These are phyloP conservation scores for Halictus rubicundus DNA, from an alignment of 1,140 invertebrate species.

Conservation along the genomic window DNA sequence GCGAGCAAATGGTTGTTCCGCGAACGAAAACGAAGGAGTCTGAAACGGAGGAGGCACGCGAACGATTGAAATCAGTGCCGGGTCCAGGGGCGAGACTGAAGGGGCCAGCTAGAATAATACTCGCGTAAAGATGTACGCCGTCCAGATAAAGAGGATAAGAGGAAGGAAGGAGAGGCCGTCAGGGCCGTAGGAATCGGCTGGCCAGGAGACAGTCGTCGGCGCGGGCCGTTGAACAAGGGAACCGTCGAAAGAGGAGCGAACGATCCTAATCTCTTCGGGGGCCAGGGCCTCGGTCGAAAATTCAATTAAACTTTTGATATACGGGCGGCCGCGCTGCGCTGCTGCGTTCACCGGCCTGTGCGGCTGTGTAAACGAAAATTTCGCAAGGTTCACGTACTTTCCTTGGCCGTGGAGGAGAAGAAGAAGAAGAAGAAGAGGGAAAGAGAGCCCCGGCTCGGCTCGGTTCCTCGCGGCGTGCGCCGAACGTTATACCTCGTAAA, in stretches of 20 bases:
- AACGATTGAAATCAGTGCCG: neutral
- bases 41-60: neutral
- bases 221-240: slow-evolving; percentile 1
- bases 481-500: slow-evolving; percentile 69
- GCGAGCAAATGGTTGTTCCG: neutral
- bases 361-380: slow-evolving; percentile 81
- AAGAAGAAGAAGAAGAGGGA: slow-evolving; percentile 16
- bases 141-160: slow-evolving; percentile 48
- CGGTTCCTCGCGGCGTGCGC: neutral
- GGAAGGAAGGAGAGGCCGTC: slow-evolving; percentile 6
- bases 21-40: neutral
- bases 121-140: slow-evolving; percentile 32
- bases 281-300: slow-evolving; percentile 72
- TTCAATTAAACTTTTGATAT: slow-evolving; percentile 82
- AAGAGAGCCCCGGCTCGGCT: too few species aligned
- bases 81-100: slow-evolving; percentile 10
- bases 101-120: slow-evolving; percentile 64
- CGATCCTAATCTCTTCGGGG: slow-evolving; percentile 77
- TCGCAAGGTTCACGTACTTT: slow-evolving; percentile 79
- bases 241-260: slow-evolving; percentile 25
- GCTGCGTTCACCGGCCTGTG: neutral
- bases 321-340: slow-evolving; percentile 70
- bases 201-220: neutral
- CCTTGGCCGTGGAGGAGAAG: slow-evolving; percentile 59
- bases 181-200: neutral